These are phyloP conservation scores for Peromyscus eremicus DNA, from an alignment of 2,797 vertebrate species.

Conservation along the genomic window DNA sequence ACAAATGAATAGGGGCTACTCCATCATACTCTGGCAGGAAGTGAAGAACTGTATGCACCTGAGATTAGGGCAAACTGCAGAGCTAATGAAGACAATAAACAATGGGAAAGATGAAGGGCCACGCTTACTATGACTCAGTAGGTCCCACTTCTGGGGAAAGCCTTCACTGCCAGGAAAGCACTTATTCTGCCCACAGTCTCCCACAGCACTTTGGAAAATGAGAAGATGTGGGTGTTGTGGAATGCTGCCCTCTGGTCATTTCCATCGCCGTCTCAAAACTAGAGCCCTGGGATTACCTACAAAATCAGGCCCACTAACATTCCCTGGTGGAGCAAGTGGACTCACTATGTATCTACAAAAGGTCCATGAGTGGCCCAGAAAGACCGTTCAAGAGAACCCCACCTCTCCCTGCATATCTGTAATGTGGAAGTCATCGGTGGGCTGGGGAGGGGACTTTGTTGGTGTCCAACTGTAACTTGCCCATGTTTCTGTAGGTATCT, in stretches of 20 bases:
- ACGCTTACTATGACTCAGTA: background rate
- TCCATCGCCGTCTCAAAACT: background rate
- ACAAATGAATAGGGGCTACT: background rate
- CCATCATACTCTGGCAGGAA: background rate
- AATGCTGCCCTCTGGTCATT: background rate
- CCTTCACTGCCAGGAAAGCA: conserved; percentile 19
- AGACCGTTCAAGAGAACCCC: background rate
- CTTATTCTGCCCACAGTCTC: background rate
- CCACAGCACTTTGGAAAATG: background rate
- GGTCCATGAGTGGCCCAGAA: background rate
- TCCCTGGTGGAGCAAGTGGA: background rate
- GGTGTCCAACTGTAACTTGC: background rate
- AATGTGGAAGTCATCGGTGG: background rate
- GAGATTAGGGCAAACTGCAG: background rate
- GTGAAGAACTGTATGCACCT: background rate
- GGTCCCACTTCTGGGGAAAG: conserved; percentile 18
- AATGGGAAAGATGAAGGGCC: background rate
- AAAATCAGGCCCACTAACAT: background rate
- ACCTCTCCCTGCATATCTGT: background rate
- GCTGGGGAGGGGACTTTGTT: background rate
- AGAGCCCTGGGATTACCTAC: background rate
- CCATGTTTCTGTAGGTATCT: no score
- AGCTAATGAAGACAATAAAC: background rate
- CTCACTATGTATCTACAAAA: background rate
- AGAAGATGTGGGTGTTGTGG: background rate